A percentile compares a stretch with the other conserved stretches of the same genome.
Conservation (phyloP, 2,888 invertebrate species). For the Nipponacmea schrenckii region DNA sequence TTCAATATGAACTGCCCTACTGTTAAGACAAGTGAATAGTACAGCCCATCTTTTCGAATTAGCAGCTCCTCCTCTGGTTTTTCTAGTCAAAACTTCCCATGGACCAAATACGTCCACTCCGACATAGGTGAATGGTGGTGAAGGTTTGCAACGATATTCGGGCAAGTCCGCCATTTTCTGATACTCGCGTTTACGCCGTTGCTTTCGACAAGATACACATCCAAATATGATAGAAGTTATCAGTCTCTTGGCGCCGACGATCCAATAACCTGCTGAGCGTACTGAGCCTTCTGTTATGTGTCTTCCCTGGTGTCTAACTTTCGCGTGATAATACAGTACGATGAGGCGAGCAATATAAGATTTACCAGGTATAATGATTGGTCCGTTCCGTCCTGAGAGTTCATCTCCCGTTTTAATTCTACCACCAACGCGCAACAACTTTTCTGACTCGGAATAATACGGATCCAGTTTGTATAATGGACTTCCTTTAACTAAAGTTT, state of each 20-base stretch:
- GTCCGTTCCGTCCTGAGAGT: too few species aligned
- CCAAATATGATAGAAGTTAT: conserved; percentile 8
- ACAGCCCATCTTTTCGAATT: conserved; percentile 33
- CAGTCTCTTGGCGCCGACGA: conserved; percentile 13
- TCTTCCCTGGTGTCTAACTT: conserved; percentile 18
- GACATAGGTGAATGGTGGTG: too few species aligned
- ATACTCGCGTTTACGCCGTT: background rate
- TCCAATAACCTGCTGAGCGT: conserved; percentile 14
- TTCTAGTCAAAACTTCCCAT: conserved; percentile 27
- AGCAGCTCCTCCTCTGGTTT: conserved; percentile 29
- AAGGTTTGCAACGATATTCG: conserved; percentile 11
- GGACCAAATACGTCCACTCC: conserved; percentile 37
- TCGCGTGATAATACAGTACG: conserved; percentile 3
- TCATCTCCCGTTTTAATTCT: too few species aligned
- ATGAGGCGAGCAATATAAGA: conserved; percentile 7
- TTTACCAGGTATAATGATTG: too few species aligned
- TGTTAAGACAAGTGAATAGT: conserved; percentile 34
- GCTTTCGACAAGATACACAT: conserved; percentile 25
- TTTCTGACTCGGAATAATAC: too few species aligned
- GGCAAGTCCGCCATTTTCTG: conserved; percentile 33
- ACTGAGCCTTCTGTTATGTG: conserved; percentile 21
- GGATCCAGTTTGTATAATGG: too few species aligned
- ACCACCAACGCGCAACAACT: too few species aligned
- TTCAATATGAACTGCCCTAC: conserved; percentile 37
- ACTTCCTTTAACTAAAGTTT: too few species aligned